A percentile compares a stretch with the other conserved stretches of the same genome.
Conservation (phyloP, 2,797 vertebrate genomes). For the Hoplostethus atlanticus region DNA sequence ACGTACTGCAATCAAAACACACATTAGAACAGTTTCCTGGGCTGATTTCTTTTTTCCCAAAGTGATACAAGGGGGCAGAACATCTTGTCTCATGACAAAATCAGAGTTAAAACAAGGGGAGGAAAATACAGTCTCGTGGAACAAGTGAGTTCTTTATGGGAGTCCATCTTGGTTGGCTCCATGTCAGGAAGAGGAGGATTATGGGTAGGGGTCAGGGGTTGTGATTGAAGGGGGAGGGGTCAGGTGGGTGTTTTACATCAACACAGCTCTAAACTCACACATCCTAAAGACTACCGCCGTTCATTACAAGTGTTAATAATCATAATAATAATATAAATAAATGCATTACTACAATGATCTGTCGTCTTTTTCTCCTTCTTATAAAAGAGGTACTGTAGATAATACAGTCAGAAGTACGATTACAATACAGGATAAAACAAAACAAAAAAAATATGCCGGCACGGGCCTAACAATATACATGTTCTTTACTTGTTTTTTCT, state of each 20-base stretch:
- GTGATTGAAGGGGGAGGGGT: not conserved
- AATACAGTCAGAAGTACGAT: constrained; percentile 76
- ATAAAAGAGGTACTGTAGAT: constrained; percentile 77
- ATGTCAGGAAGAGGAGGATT: constrained; percentile 36
- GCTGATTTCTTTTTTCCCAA: not conserved
- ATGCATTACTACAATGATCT: constrained; percentile 77
- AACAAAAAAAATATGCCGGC: constrained; percentile 42
- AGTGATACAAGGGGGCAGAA: constrained; percentile 4
- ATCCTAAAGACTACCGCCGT: constrained; percentile 82
- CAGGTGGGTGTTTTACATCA: constrained; percentile 59
- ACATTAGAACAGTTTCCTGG: constrained; percentile 9
- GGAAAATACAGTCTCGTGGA: constrained; percentile 30
- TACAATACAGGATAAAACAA: constrained; percentile 75
- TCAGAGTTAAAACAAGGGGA: constrained; percentile 6
- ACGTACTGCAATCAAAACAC: constrained; percentile 40
- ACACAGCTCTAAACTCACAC: constrained; percentile 81
- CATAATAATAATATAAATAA: constrained; percentile 79
- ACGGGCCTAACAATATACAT: constrained; percentile 62
- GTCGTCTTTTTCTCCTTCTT: constrained; percentile 67
- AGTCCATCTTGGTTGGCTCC: constrained; percentile 51
- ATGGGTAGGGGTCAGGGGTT: constrained; percentile 28
- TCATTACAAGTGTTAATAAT: constrained; percentile 82
- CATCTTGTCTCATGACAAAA: constrained; percentile 12
- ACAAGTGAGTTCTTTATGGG: constrained; percentile 36
- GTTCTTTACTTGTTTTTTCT: constrained; percentile 19